These are phyloP conservation scores for Forbesichthys papilliferus DNA, from an alignment of 2,113 vertebrate genomes.

Conservation along the genomic window DNA sequence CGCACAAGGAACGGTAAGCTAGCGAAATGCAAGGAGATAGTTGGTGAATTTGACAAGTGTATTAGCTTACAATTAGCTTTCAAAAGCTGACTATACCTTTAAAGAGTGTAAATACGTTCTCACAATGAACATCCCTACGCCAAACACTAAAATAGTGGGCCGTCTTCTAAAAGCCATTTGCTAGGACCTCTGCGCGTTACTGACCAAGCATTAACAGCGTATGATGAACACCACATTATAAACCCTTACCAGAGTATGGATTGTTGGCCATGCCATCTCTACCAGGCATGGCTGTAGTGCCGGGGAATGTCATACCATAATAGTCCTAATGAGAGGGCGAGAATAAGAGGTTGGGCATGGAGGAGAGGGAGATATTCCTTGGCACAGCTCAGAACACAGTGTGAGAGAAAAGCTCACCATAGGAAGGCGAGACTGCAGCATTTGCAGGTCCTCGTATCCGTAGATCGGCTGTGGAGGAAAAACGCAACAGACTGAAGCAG, in stretches of 20 bases:
- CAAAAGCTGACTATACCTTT: no score
- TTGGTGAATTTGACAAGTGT: no score
- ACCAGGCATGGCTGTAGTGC: slow-evolving; percentile 85
- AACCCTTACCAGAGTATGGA: slow-evolving; percentile 86
- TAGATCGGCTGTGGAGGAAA: slow-evolving; percentile 86
- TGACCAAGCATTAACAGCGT: no score
- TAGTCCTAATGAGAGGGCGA: slow-evolving; percentile 82
- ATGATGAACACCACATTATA: no score
- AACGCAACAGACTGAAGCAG: slow-evolving; percentile 7
- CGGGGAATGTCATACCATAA: slow-evolving; percentile 95
- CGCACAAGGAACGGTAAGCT: no score
- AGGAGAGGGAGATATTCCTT: not conserved
- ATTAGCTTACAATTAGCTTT: no score
- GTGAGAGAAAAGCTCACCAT: slow-evolving; percentile 79
- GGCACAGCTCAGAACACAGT: not conserved
- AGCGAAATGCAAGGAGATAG: no score
- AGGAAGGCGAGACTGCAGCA: slow-evolving; percentile 93
- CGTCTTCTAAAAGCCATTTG: no score
- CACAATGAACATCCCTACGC: no score
- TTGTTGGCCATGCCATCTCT: slow-evolving; percentile 92
- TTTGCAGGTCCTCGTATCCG: slow-evolving; percentile 95
- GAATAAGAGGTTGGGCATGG: not conserved
- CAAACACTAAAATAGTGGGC: no score
- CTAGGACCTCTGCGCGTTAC: no score
- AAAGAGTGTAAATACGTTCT: no score